These are phyloP conservation scores for Taenaris catops DNA, from an alignment of 2,888 invertebrate species.

Conservation along the genomic window DNA sequence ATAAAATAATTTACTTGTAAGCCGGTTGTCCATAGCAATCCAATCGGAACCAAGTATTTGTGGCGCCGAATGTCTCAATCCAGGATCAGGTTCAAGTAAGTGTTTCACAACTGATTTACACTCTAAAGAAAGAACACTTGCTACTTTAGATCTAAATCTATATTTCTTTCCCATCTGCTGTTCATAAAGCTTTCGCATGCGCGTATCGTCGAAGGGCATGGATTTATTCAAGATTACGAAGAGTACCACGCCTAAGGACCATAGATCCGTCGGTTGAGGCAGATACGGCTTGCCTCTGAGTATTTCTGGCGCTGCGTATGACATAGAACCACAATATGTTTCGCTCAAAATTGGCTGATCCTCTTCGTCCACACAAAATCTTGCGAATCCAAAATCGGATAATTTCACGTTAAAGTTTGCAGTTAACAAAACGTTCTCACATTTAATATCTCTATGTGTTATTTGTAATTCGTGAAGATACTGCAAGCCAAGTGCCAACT, in stretches of 20 bases:
- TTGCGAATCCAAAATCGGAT: constrained; percentile 91
- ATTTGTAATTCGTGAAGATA: constrained; percentile 88
- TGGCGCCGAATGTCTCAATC: constrained; percentile 75
- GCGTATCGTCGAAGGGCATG: constrained; percentile 91
- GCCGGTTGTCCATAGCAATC: constrained; percentile 84
- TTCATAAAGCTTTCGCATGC: constrained; percentile 85
- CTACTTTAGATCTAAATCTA: constrained; percentile 82
- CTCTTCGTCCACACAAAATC: constrained; percentile 55
- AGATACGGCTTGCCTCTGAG: constrained; percentile 86
- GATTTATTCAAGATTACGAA: constrained; percentile 91
- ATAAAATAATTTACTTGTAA: constrained; percentile 53
- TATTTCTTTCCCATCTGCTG: constrained; percentile 81
- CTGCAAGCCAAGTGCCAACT: constrained; percentile 84
- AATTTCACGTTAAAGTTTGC: constrained; percentile 87
- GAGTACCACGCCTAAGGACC: constrained; percentile 89
- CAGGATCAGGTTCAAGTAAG: constrained; percentile 85
- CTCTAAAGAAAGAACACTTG: constrained; percentile 73
- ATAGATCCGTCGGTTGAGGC: constrained; percentile 87
- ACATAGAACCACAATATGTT: constrained; percentile 92
- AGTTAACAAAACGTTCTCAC: constrained; percentile 88
- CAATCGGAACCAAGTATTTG: constrained; percentile 81
- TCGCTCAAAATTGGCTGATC: constrained; percentile 80
- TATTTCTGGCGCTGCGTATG: constrained; percentile 93
- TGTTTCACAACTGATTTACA: constrained; percentile 82
- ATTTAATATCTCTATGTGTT: constrained; percentile 89